Base-by-base conservation (phyloP, 2,888 invertebrate species). In the Tiliacea aurago region DNA sequence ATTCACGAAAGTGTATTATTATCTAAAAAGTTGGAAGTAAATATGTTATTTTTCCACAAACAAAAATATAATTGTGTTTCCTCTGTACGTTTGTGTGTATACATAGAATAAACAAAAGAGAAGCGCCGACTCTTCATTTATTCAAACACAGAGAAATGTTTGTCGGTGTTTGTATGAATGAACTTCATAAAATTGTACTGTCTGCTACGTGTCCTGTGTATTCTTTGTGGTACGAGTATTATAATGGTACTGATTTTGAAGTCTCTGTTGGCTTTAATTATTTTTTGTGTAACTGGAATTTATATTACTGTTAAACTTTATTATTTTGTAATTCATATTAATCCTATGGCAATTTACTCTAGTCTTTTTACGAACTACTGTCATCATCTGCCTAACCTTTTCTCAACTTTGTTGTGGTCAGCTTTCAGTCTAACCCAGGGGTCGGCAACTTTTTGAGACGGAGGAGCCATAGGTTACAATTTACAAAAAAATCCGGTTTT, bases 171-270 rank as follows among this genome's bases (percentile, higher is more conserved):
- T 47, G 58, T 76, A 61, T 23, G 45, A 66, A 41, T 20, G 28
- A 75, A 33, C 51, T 75, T 75, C 51, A 61, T 67, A 43, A 53
- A 76, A 47, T 45, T 45, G 13, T 67, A n/a, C 67, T 45, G 58
- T 75, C 55, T 63, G 20, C 7, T 41, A 33, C 75, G 63, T 64
- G 55, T 41, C 20, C 41, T 74, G 45, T 41, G 18, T 58, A 49
- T 33, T 73, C 33, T 49, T 59, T 73, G 49, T 43, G 15, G 9
- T 10, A 51, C 33, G 2, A 2, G 33, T 33, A 37, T 51, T 64
- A 37, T 18, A 33, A 15, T n/a, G 28, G 10, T 51, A n/a, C n/a
- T 51, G 10, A 33, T 33, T 64, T 28, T 28, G 15, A 20, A 63
- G 20, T 33, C 33, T 33, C 51, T 18, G 0, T 33, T 28, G 15